phyloP scores from a whole-genome alignment of 2,113 vertebrate species.

The Motacilla tschutschensis region DNA sequence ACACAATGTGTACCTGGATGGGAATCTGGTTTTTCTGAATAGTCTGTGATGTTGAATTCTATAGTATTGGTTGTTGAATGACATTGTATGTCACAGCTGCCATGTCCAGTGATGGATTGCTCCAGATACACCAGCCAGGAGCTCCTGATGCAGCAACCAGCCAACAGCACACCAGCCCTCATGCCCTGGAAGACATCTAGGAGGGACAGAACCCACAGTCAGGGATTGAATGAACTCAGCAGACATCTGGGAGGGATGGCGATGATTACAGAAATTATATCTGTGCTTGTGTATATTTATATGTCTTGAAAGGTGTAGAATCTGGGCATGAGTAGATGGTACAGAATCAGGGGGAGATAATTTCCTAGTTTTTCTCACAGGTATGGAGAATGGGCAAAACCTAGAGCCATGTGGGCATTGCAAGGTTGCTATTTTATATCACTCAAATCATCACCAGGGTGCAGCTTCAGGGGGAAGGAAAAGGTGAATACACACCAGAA shows the following conservation, averaged over 20 bases:
- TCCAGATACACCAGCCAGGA: not conserved
- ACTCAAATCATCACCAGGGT: too few species aligned
- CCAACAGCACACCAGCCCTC: not conserved
- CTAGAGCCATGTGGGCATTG: not conserved
- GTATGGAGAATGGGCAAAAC: not conserved
- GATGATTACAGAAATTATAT: not conserved
- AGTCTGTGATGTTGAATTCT: not conserved
- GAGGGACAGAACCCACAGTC: not conserved
- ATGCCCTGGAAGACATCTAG: not conserved
- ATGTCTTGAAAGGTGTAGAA: not conserved
- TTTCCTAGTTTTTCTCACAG: not conserved
- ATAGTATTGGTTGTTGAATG: not conserved
- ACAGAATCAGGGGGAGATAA: not conserved
- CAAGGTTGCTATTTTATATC: not conserved
- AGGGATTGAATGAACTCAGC: not conserved
- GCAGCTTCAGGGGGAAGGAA: rapidly evolving
- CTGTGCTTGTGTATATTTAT: not conserved
- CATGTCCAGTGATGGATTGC: not conserved
- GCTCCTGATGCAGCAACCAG: not conserved
- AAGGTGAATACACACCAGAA: not conserved
- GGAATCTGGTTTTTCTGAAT: not conserved
- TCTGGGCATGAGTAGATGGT: not conserved
- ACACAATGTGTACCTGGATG: not conserved
- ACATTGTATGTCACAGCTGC: not conserved
- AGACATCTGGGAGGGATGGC: not conserved